Conservation (phyloP, 2,888 invertebrate genomes). For the Aphidius colemani region DNA sequence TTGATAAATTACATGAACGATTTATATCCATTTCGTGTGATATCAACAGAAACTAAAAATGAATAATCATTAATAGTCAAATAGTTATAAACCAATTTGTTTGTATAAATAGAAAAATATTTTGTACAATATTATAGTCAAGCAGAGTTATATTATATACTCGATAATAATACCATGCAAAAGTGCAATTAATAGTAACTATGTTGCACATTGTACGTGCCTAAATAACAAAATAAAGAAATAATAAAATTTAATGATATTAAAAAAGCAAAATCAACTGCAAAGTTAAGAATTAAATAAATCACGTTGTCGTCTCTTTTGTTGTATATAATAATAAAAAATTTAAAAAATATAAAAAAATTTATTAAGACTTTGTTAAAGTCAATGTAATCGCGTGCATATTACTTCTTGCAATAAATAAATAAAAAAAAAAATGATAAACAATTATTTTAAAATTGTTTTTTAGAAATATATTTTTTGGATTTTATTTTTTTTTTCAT, state of each 20-base stretch:
- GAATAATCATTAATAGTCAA: too few relatives aligned
- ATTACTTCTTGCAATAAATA: too few relatives aligned
- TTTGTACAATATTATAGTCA: constrained; percentile 25
- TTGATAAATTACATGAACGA: too few relatives aligned
- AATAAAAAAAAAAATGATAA: too few relatives aligned
- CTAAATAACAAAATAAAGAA: constrained; percentile 52
- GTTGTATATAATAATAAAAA: constrained; percentile 33
- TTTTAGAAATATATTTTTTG: too few relatives aligned
- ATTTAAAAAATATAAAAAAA: background rate
- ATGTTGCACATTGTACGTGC: constrained; percentile 49
- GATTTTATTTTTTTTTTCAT: background rate
- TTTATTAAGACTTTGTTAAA: too few relatives aligned
- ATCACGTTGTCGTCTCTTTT: constrained; percentile 41
- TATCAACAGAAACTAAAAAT: too few relatives aligned
- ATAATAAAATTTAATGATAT: constrained; percentile 21
- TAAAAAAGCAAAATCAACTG: constrained; percentile 43
- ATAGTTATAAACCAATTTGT: too few relatives aligned
- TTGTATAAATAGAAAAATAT: too few relatives aligned
- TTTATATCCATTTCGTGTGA: too few relatives aligned
- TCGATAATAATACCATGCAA: constrained; percentile 41
- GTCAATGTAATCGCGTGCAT: too few relatives aligned
- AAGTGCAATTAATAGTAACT: constrained; percentile 39
- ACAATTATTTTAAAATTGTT: too few relatives aligned
- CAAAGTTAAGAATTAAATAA: constrained; percentile 36
- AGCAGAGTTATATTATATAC: constrained; percentile 38